Evolutionary conservation across 2,888 invertebrate genomes (phyloP), one percentile per base, ranked within the genome.

Genomic region (Cyclophora albipunctata): DNA sequence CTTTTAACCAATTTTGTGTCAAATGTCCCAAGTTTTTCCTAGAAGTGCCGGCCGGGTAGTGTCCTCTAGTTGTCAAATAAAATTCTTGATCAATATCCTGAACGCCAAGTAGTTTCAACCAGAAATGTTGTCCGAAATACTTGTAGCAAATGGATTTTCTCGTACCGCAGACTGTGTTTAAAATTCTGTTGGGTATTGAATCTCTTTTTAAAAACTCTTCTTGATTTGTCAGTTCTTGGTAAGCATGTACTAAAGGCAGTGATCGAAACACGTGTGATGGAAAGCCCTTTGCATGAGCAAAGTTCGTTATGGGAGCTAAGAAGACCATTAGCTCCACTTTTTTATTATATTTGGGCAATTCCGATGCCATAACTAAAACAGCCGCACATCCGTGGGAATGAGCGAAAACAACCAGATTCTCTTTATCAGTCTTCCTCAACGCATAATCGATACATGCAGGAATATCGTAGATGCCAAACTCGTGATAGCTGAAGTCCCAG

Each of bases 401-500:
- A 0, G 93, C 94, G 20, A 92, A 72, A 64, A 92, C 92, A 54
- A 88, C 89, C 0, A 94, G 52, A 42, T 89, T 74, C 2, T 78
- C 55, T 40, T 85, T 78, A 0, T 85, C 81, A 0, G 93, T 92
- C 5, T 55, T 45, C 0, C 55, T 40, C 3, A 72, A 41, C 3
- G 73, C 56, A 41, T 49, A 63, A 46, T 76, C 71, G 6, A 75
- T 90, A 73, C 90, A 91, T 0, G 92, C 90, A 2, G 94, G 92
- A 2, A 94, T 56, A 69, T 95, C 95, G 62, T 90, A 88, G 20
- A 73, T 59, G 0, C 92, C 94, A 71, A 92, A 91, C 67, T 94
- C 92, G 66, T 93, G 91, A 82, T 88, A 90, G 51, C 91, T 91
- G 63, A 83, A 90, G 34, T 79, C 49, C 90, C 90, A 90, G 58